Evolutionary conservation across 1,140 invertebrate genomes (phyloP), one percentile per base, ranked within the genome.

Genomic region (Drosophila quadrilineata): DNA sequence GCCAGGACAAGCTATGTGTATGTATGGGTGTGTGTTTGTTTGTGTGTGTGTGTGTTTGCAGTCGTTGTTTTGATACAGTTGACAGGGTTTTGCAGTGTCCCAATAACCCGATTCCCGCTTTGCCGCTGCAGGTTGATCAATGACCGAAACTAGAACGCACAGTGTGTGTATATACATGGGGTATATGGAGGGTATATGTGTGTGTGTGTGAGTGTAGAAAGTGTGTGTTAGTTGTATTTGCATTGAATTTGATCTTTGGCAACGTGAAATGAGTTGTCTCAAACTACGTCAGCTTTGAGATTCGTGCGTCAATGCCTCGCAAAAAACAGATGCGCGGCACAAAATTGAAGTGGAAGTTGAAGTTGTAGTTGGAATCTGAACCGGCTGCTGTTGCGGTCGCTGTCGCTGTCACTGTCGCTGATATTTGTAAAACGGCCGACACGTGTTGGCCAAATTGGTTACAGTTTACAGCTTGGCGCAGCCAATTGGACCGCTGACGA

Each of bases 391-490:
- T 6, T 24, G 24, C 24, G 3, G 24, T 6, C 35, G 16, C 16
- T 9, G 24, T 6, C 6, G 24, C 10, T 38, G 24, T 16, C 12
- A 31, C n/a, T n/a, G n/a, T n/a, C n/a, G n/a, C n/a, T n/a, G n/a
- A n/a, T n/a, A n/a, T n/a, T n/a, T n/a, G n/a, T n/a, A n/a, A n/a
- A n/a, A n/a, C n/a, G n/a, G 50, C n/a, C 6, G 50, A 36, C 64
- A 68, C 57, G 69, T 71, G 67, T 65, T 50, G 66, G 53, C 41
- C 49, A 64, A 64, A 85, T 85, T 77, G 48, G 79, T 45, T 50
- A 68, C 62, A 76, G 36, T 60, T 79, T 66, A 66, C 43, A 38
- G 65, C 54, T 46, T 19, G 57, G 40, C 65, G 65, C 49, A 17
- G 41, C 65, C 49, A 68, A 68, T 68, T 54, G 41, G n/a, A n/a